Evolutionary conservation across 1,140 invertebrate genomes (phyloP), one percentile per base, ranked within the genome.

Genomic region (Atta texana): DNA sequence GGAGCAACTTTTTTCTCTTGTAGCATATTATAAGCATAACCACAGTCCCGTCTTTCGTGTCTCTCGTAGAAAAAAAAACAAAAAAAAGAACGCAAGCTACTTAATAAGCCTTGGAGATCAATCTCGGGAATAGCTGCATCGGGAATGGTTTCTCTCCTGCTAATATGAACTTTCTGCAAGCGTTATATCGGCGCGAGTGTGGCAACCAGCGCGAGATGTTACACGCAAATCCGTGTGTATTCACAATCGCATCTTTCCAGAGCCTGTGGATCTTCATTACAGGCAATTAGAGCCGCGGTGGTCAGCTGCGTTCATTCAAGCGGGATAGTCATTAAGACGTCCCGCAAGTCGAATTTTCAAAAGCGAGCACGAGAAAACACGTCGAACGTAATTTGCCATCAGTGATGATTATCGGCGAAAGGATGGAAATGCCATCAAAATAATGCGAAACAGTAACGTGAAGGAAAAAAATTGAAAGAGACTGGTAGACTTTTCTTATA

Each of bases 131-230:
- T 53, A 49, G 21, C 21, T 34, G 16, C 44, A 61, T 10, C 16
- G n/a, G 6, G 49, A 44, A 72, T n/a, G 14, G 44, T 28, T 85
- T 14, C 61, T 85, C 31, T 31, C 12, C 14, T 16, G 44, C 49
- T 90, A 78, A 90, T 89, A 90, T 74, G 78, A 90, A 87, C 89
- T 90, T 86, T 64, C 85, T 66, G 59, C 82, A 75, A 77, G 61
- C 76, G 53, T 69, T 87, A 51, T 10, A 85, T 87, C 63, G 55
- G 49, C 87, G 55, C 66, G 55, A 53, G 34, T 51, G 24, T 12
- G 44, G 34, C 57, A 61, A 21, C 7, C 69, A 21, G 21, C n/a
- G 34, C 71, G 28, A 5, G 0, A 74, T 6, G 18, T 14, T 14
- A 61, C 80, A 74, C 80, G 68, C 80, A n/a, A 21, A 81, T 57